phyloP scores from a whole-genome alignment of 2,888 invertebrate species.

The Acleris holmiana region DNA sequence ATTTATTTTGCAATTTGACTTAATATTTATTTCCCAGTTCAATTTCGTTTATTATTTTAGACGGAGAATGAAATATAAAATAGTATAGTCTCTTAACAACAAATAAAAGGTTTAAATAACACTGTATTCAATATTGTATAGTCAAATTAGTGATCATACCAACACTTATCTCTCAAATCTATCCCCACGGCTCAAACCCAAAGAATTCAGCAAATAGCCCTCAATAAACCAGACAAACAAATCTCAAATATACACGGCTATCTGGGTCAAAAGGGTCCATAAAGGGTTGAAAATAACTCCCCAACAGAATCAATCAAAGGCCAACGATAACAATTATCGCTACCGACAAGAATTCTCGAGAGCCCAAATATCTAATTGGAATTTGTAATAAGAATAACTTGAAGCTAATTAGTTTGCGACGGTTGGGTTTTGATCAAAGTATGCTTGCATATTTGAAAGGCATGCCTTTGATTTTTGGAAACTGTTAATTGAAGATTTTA shows the following conservation, averaged over 20 bases:
- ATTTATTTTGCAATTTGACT: too few relatives aligned
- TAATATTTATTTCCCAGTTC: too few relatives aligned
- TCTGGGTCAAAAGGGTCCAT: slow-evolving; percentile 10
- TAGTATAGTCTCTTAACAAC: too few relatives aligned
- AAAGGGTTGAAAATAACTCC: slow-evolving; percentile 63
- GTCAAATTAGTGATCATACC: too few relatives aligned
- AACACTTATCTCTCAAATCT: too few relatives aligned
- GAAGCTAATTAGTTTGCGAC: slow-evolving; percentile 74
- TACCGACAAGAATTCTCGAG: slow-evolving; percentile 67
- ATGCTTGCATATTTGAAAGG: slow-evolving; percentile 5
- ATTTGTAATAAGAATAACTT: slow-evolving; percentile 76
- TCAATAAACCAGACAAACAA: slow-evolving; percentile 7
- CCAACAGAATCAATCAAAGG: slow-evolving; percentile 60
- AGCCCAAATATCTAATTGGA: slow-evolving; percentile 81
- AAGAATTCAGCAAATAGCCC: too few relatives aligned
- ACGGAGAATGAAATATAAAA: too few relatives aligned
- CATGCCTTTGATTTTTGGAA: slow-evolving; percentile 11
- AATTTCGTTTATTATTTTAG: too few relatives aligned
- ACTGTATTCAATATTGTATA: too few relatives aligned
- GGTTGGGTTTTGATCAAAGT: slow-evolving; percentile 40
- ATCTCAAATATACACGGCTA: slow-evolving; percentile 15
- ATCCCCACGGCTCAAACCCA: too few relatives aligned
- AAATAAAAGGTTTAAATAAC: too few relatives aligned
- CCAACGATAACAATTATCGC: slow-evolving; percentile 76
- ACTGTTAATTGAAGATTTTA: background rate